Conservation (phyloP, 37 sponge, comb jelly and placozoan genomes). For the Dysidea cf. avara region DNA sequence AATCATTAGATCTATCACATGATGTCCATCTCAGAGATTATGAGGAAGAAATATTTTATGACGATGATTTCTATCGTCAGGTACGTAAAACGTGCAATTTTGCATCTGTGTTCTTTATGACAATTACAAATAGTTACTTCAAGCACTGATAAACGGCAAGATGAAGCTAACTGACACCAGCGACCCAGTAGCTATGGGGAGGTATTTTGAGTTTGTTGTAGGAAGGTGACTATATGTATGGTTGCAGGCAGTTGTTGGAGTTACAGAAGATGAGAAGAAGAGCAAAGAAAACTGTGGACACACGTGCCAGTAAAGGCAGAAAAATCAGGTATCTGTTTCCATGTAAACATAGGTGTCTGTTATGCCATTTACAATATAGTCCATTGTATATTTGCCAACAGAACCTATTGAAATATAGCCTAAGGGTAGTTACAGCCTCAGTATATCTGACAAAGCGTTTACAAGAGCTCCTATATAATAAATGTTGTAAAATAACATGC, state of each 20-base stretch:
- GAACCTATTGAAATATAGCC: too few species aligned
- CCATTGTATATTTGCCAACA: too few species aligned
- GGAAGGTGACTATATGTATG: background rate
- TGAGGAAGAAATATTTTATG: slow-evolving; percentile 91
- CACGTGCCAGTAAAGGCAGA: slow-evolving; percentile 93
- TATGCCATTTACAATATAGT: background rate
- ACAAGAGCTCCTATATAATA: too few species aligned
- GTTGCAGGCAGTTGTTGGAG: slow-evolving; percentile 73
- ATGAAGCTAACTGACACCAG: slow-evolving; percentile 38
- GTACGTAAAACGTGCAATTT: too few species aligned
- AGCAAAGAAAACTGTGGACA: slow-evolving; percentile 83
- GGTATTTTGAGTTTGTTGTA: slow-evolving; percentile 14
- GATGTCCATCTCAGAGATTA: slow-evolving; percentile 68
- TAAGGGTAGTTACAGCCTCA: too few species aligned
- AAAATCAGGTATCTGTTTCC: slow-evolving; percentile 64
- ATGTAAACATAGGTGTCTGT: background rate
- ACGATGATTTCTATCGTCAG: slow-evolving; percentile 94
- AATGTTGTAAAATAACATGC: too few species aligned
- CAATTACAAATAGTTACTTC: slow-evolving; percentile 74
- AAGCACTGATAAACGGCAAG: slow-evolving; percentile 76
- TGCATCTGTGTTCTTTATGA: too few species aligned
- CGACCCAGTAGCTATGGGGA: slow-evolving; percentile 78
- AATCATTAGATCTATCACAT: background rate
- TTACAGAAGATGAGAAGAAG: slow-evolving; percentile 76
- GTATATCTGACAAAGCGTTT: too few species aligned